These are phyloP conservation scores for Chydorus sphaericus DNA, from an alignment of 2,888 invertebrate genomes.

Conservation along the genomic window DNA sequence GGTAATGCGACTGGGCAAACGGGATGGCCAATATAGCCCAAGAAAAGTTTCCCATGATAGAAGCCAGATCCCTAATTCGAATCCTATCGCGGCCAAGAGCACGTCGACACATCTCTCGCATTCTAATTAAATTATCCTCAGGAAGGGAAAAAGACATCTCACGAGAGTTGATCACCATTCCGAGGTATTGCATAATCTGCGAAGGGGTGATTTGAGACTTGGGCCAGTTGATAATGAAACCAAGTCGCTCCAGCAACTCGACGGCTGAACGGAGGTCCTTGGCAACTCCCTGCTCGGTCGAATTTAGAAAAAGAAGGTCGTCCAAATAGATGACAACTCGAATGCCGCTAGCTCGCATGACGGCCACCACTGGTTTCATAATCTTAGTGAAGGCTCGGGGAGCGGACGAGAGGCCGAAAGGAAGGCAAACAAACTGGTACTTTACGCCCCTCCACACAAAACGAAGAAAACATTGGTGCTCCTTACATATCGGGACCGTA, in stretches of 20 bases:
- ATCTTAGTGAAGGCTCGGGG: conserved; percentile 16
- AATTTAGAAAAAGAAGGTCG: conserved; percentile 13
- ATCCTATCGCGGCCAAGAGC: no score
- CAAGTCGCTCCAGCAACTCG: neutral
- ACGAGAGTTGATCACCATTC: neutral
- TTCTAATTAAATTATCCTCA: no score
- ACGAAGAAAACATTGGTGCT: conserved; percentile 12
- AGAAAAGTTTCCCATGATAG: no score
- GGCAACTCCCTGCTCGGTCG: neutral
- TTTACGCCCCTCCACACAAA: conserved; percentile 12
- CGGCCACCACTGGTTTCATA: conserved; percentile 10
- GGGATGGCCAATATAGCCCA: no score
- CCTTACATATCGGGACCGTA: conserved; percentile 4
- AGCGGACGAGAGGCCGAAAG: conserved; percentile 15
- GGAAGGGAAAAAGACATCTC: neutral
- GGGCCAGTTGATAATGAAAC: neutral
- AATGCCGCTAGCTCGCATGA: conserved; percentile 9
- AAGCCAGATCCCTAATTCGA: no score
- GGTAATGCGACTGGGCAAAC: no score
- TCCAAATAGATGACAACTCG: conserved; percentile 13
- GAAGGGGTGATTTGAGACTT: neutral
- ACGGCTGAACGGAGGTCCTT: neutral
- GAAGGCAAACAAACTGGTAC: conserved; percentile 7
- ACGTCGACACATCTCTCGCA: no score
- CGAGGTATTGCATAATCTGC: neutral